These are phyloP conservation scores for Coilia nasus DNA, from an alignment of 2,797 vertebrate species.

Conservation along the genomic window DNA sequence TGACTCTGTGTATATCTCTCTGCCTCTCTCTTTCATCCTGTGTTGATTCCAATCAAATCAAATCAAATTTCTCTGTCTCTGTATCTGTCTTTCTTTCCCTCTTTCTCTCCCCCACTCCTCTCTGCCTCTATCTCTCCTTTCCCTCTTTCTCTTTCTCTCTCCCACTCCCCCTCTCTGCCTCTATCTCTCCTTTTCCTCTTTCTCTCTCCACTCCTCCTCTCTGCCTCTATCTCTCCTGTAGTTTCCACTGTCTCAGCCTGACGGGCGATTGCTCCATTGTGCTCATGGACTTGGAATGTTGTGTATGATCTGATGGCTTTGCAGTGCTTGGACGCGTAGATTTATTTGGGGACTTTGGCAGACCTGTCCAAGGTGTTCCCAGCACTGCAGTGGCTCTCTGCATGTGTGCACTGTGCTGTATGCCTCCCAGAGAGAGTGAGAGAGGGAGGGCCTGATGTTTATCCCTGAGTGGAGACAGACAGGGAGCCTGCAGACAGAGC, in stretches of 20 bases:
- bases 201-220: conserved; percentile 23
- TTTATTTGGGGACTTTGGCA: background rate
- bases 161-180: background rate
- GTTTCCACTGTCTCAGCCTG: conserved; percentile 12
- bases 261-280: background rate
- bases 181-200: conserved; percentile 1
- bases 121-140: too few relatives aligned
- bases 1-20: too few relatives aligned
- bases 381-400: too few relatives aligned
- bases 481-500: background rate
- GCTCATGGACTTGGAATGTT: conserved; percentile 6
- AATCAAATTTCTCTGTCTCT: background rate
- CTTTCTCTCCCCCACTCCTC: background rate
- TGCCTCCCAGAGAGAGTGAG: background rate
- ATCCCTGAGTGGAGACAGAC: background rate
- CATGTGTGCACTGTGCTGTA: background rate
- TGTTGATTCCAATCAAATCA: too few relatives aligned
- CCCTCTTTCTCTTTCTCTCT: conserved; percentile 4
- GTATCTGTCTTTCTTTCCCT: background rate
- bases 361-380: conserved; percentile 4
- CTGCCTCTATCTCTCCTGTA: conserved; percentile 24
- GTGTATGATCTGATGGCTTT: background rate
- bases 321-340: background rate
- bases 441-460: background rate
- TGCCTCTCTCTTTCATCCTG: background rate